Conservation (phyloP, 2,113 vertebrate genomes). For the Saimiri boliviensis region DNA sequence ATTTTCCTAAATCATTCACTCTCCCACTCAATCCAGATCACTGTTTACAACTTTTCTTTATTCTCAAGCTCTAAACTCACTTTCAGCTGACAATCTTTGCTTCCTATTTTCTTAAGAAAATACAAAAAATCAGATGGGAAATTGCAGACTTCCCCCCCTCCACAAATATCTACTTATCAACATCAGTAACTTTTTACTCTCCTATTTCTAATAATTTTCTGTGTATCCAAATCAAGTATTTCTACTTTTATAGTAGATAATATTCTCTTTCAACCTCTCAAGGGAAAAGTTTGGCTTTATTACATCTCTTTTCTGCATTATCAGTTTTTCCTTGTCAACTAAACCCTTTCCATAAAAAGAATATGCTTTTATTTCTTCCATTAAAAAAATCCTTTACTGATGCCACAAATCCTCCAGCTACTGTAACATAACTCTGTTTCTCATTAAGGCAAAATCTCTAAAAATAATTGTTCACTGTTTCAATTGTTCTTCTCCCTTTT, state of each 20-base stretch:
- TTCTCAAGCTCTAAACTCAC: neutral
- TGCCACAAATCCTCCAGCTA: neutral
- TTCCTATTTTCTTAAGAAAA: neutral
- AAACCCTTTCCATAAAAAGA: neutral
- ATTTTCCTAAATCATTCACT: neutral
- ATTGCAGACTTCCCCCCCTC: neutral
- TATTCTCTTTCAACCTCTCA: neutral
- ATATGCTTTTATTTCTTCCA: neutral
- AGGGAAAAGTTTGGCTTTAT: neutral
- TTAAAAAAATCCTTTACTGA: neutral
- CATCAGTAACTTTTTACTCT: neutral
- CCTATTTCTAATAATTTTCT: neutral
- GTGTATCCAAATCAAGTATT: neutral
- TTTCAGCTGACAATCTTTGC: neutral
- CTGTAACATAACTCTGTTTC: neutral
- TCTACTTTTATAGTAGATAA: neutral
- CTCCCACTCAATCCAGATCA: neutral
- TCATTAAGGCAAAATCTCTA: neutral
- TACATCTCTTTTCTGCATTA: neutral
- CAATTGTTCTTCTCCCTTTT: neutral
- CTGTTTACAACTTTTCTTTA: neutral
- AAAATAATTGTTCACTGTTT: neutral
- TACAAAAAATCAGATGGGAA: neutral
- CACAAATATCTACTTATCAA: neutral
- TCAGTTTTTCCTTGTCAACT: neutral